Conservation (phyloP, 2,888 invertebrate species). For the Apotomis turbidana region DNA sequence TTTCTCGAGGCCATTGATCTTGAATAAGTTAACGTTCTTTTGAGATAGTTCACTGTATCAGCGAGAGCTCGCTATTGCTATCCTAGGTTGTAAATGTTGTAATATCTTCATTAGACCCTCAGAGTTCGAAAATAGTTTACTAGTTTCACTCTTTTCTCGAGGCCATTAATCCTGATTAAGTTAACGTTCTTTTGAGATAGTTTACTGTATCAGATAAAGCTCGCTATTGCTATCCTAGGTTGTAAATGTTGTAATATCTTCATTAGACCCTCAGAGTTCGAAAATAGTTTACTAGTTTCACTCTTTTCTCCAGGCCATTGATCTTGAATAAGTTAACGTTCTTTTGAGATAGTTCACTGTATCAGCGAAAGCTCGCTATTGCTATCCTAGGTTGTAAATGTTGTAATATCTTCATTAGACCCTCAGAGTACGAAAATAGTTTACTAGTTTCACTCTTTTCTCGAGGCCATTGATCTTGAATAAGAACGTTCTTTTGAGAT, state of each 20-base stretch:
- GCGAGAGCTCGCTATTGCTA: too few relatives aligned
- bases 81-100: too few relatives aligned
- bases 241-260: too few relatives aligned
- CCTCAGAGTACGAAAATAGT: constrained; percentile 20
- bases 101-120: too few relatives aligned
- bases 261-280: too few relatives aligned
- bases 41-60: background rate
- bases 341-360: background rate
- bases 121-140: constrained; percentile 28
- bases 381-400: too few relatives aligned
- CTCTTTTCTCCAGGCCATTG: background rate
- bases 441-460: constrained; percentile 17
- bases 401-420: too few relatives aligned
- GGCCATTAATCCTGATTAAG: background rate
- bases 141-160: constrained; percentile 10
- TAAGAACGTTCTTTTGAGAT: background rate
- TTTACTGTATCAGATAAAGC: too few relatives aligned
- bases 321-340: background rate
- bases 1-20: background rate
- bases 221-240: too few relatives aligned
- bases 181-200: too few relatives aligned
- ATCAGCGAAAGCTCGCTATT: too few relatives aligned
- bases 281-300: constrained; percentile 23
- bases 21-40: background rate
- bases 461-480: background rate